Percentiles rank a stretch among this genome's conserved stretches.
phyloP scores from a whole-genome alignment of 2,888 invertebrate species.

The Tipula vernalis region DNA sequence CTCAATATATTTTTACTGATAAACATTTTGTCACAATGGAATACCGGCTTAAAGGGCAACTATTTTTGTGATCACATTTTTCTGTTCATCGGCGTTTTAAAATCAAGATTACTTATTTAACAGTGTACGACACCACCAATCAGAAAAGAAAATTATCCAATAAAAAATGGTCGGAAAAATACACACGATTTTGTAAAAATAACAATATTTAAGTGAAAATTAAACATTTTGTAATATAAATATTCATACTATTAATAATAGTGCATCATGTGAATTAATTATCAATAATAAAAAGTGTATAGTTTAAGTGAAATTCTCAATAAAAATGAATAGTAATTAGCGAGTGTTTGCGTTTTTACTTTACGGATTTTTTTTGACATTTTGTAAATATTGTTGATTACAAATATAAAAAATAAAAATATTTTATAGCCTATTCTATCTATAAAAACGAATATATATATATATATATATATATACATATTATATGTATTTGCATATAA shows the following conservation, averaged over 20 bases:
- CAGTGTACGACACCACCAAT: neutral
- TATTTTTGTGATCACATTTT: neutral
- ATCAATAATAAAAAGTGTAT: neutral
- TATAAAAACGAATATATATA: neutral
- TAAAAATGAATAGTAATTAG: neutral
- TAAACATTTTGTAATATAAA: neutral
- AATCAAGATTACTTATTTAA: neutral
- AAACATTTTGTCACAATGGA: no score
- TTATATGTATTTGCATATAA: neutral
- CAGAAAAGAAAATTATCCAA: slow-evolving; percentile 5
- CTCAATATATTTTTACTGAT: no score
- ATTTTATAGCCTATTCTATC: neutral
- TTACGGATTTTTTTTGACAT: neutral
- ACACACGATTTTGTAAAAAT: neutral
- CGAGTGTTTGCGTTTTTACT: slow-evolving; percentile 4
- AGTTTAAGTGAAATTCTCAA: neutral
- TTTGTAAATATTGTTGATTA: slow-evolving; percentile 5
- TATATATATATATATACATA: neutral
- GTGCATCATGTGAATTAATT: neutral
- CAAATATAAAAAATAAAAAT: neutral
- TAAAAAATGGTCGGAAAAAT: slow-evolving; percentile 5
- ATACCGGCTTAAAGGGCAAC: no score
- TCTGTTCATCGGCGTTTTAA: neutral
- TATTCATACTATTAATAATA: neutral
- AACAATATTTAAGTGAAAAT: neutral